Evolutionary conservation across 2,888 invertebrate species (phyloP), one percentile per base, ranked within the genome.

Genomic region (Parelbella ahira): DNA sequence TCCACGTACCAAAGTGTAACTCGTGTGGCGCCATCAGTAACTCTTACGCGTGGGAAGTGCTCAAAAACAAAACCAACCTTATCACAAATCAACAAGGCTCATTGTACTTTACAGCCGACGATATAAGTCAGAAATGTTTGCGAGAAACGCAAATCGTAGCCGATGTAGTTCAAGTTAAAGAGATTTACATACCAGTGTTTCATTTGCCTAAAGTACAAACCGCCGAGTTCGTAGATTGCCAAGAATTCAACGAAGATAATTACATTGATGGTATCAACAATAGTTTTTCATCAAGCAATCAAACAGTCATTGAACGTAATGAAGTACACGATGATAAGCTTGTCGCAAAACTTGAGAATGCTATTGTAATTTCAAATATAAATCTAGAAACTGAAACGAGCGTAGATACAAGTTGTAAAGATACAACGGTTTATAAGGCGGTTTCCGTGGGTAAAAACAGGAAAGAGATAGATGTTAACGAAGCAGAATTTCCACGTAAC

Each of bases 181-280:
- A 70, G 21, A 59, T 53, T 10, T 34, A 51, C 0, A 54, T 84
- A 2, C 72, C 80, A 0, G 52, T 78, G 0, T 69, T 60, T 6
- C 72, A 72, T 58, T 48, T 74, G 0, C 57, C 54, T 4, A 63
- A 60, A 37, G 56, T 56, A 12, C 33, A 51, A 2, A 67, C 58
- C 0, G 38, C 50, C 0, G 81, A 84, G 48, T 84, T 84, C 37
- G 76, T 84, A 30, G 80, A 84, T 18, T 77, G 79, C 44, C 82
- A 86, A 54, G 87, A 87, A 37, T 87, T 86, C 38, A 80, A 65
- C 25, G 87, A 87, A 50, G 87, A 87, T 53, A 77, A 74, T 37
- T 87, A 86, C 56, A 60, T 86, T 23, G 69, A 63, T 4, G 80
- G 80, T 29, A 49, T 81, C 4, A 70, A 63, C 1, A 70, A 63